Conservation (phyloP, 2,888 invertebrate genomes). For the Tiliacea aurago region DNA sequence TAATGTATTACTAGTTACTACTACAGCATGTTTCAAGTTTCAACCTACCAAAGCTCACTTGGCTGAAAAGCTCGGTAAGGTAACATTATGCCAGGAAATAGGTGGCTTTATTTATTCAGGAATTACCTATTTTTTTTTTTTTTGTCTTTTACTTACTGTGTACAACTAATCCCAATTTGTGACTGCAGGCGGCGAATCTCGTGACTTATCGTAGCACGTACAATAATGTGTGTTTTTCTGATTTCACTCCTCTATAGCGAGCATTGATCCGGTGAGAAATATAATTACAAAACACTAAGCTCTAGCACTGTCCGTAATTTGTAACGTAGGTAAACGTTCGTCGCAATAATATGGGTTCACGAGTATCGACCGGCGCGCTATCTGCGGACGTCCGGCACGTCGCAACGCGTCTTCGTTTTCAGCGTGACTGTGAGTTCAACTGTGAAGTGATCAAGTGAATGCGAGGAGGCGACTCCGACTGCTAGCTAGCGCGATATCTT, state of each 20-base stretch:
- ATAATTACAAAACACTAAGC: constrained; percentile 42
- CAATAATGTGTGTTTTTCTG: background rate
- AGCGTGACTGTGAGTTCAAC: constrained; percentile 60
- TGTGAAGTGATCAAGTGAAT: no score
- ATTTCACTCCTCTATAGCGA: constrained; percentile 22
- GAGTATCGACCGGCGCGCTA: constrained; percentile 79
- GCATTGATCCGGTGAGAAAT: constrained; percentile 21
- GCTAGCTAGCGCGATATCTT: constrained; percentile 72
- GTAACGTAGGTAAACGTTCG: constrained; percentile 55
- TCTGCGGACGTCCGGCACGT: constrained; percentile 54
- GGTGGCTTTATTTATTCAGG: background rate
- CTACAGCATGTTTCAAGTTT: background rate
- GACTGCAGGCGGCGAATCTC: constrained; percentile 32
- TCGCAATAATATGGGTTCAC: constrained; percentile 66
- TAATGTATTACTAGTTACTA: background rate
- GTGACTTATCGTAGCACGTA: background rate
- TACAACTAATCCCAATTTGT: constrained; percentile 48
- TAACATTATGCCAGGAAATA: background rate
- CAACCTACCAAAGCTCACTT: background rate
- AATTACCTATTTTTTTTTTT: background rate
- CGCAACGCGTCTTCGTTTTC: constrained; percentile 60
- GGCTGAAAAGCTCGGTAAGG: background rate
- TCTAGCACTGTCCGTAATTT: constrained; percentile 53
- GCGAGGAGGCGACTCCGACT: constrained; percentile 62
- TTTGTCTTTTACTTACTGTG: constrained; percentile 47